A percentile compares a stretch with the other conserved stretches of the same genome.
Evolutionary conservation across 1,140 invertebrate genomes (phyloP).

Genomic region (Sarcophaga peregrina): DNA sequence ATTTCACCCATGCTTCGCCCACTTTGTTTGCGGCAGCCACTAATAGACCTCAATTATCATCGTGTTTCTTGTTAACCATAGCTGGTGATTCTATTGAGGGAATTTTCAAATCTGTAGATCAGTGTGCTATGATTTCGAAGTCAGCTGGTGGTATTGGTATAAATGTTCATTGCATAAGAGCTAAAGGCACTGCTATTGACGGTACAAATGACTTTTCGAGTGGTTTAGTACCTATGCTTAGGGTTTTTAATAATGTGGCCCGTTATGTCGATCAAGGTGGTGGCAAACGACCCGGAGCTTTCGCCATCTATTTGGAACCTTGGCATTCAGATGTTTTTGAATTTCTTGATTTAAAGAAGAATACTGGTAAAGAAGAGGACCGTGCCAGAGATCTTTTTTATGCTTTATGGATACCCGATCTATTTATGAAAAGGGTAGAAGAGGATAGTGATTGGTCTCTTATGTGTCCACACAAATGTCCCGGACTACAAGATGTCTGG

Average conservation of each 20-base stretch:
- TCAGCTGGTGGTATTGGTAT: constrained; percentile 97
- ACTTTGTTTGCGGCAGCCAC: constrained; percentile 97
- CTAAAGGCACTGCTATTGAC: constrained; percentile 90
- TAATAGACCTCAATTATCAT: constrained; percentile 90
- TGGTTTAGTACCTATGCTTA: constrained; percentile 96
- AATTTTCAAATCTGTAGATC: constrained; percentile 95
- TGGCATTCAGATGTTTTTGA: constrained; percentile 99
- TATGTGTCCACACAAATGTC: constrained; percentile 96
- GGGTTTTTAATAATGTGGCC: constrained; percentile 96
- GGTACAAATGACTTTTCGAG: constrained; percentile 96
- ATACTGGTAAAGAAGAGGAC: constrained; percentile 93
- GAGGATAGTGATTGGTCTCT: constrained; percentile 89
- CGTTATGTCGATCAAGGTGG: constrained; percentile 98
- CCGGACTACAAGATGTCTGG: constrained; percentile 91
- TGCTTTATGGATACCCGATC: constrained; percentile 97
- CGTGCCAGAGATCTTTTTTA: constrained; percentile 97
- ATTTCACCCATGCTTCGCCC: constrained; percentile 98
- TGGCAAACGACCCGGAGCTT: constrained; percentile 98
- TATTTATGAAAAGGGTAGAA: constrained; percentile 98
- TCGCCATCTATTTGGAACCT: constrained; percentile 98
- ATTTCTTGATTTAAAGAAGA: constrained; percentile 94
- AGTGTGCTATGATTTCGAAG: constrained; percentile 97
- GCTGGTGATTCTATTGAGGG: constrained; percentile 97
- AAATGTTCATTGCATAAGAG: constrained; percentile 95
- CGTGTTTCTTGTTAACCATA: constrained; percentile 97